Evolutionary conservation across 1,140 invertebrate genomes (phyloP).

Genomic region (Hylaeus volcanicus): DNA sequence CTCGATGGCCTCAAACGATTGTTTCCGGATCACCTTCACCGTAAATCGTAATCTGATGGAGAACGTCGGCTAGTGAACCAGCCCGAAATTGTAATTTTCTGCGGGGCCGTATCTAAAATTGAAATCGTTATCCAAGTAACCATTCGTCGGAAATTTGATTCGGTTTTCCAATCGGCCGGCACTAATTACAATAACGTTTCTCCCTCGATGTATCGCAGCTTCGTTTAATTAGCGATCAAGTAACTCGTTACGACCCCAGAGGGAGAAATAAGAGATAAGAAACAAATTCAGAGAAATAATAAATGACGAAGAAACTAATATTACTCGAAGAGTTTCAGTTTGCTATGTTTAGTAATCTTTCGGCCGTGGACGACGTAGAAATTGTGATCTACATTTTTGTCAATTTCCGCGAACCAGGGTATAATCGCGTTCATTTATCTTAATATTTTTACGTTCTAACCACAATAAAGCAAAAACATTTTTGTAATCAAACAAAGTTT

Average conservation of each 20-base stretch:
- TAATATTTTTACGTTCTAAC: too few relatives aligned
- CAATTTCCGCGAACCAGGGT: too few relatives aligned
- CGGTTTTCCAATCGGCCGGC: background rate
- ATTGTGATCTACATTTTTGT: too few relatives aligned
- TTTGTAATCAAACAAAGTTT: too few relatives aligned
- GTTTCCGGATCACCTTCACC: constrained; percentile 20
- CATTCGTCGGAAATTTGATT: constrained; percentile 30
- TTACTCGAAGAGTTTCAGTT: too few relatives aligned
- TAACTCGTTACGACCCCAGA: background rate
- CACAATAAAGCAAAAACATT: too few relatives aligned
- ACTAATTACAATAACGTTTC: constrained; percentile 3
- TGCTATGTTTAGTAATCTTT: too few relatives aligned
- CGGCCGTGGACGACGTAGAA: too few relatives aligned
- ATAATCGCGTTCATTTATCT: too few relatives aligned
- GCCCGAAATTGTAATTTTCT: constrained; percentile 15
- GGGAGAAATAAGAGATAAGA: background rate
- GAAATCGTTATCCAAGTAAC: constrained; percentile 36
- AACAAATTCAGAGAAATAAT: background rate
- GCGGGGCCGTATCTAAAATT: constrained; percentile 25
- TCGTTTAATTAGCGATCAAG: background rate
- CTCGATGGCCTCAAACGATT: constrained; percentile 37
- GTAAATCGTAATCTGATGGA: constrained; percentile 25
- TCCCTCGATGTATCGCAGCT: too few relatives aligned
- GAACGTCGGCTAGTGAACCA: background rate
- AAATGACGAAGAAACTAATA: too few relatives aligned